A percentile compares a stretch with the other conserved stretches of the same genome.
These are phyloP conservation scores for Eupristina koningsbergeri DNA, from an alignment of 1,140 invertebrate genomes.

Conservation along the genomic window DNA sequence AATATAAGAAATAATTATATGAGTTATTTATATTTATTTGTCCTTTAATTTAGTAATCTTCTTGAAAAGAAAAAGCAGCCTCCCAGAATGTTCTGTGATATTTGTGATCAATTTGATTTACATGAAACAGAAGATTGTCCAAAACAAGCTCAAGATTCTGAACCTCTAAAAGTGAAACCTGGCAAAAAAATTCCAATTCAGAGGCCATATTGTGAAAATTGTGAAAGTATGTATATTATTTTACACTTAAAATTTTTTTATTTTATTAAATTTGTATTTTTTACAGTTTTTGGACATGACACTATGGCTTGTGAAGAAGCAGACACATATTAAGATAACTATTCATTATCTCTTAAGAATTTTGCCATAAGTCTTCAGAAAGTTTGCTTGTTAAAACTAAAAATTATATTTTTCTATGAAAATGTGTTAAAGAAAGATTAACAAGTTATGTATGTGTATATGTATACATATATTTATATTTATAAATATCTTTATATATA, in stretches of 20 bases:
- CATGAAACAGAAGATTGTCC: constrained; percentile 99
- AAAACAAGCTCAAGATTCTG: constrained; percentile 80
- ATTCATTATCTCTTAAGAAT: not conserved
- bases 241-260: constrained; percentile 28
- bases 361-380: constrained; percentile 50
- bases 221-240: constrained; percentile 82
- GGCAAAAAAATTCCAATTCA: constrained; percentile 72
- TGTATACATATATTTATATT: not conserved
- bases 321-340: constrained; percentile 81
- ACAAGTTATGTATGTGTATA: no score
- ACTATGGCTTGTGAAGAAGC: constrained; percentile 86
- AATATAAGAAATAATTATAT: constrained; percentile 47
- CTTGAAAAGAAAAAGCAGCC: constrained; percentile 73
- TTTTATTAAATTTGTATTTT: constrained; percentile 55
- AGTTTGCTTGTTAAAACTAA: constrained; percentile 47
- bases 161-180: constrained; percentile 68
- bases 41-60: constrained; percentile 63
- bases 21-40: constrained; percentile 48
- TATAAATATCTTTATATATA: no score
- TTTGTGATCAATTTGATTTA: constrained; percentile 95
- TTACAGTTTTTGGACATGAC: constrained; percentile 85
- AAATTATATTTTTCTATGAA: constrained; percentile 55
- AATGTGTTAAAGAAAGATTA: constrained; percentile 13
- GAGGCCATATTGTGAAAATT: constrained; percentile 92
- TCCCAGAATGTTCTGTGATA: constrained; percentile 95